Percentiles rank a stretch among this genome's conserved stretches.
phyloP scores from a whole-genome alignment of 2,888 invertebrate genomes.

The Anaspis maculata region DNA sequence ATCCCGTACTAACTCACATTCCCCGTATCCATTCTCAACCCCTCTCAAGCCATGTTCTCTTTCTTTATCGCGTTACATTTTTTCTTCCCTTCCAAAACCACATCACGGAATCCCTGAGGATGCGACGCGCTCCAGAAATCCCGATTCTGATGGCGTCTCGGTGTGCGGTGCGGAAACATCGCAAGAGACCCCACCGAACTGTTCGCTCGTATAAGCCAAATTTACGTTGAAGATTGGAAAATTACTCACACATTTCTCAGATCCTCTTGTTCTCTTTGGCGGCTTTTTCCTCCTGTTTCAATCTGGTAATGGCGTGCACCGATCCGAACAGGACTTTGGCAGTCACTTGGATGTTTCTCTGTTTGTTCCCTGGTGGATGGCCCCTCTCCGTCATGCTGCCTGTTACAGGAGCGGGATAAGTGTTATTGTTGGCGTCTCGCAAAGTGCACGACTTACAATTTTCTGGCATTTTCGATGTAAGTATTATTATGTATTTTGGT shows the following conservation, averaged over 20 bases:
- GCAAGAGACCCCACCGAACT: no score
- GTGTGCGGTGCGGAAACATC: neutral
- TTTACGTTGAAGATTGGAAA: neutral
- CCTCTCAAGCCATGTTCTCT: no score
- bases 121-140: no score
- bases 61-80: no score
- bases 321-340: conserved; percentile 68
- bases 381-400: conserved; percentile 20
- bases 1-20: no score
- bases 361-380: conserved; percentile 24
- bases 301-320: conserved; percentile 64
- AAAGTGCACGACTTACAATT: conserved; percentile 49
- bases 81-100: no score
- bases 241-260: conserved; percentile 17
- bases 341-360: conserved; percentile 50
- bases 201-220: no score
- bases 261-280: conserved; percentile 54
- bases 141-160: neutral
- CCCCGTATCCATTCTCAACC: no score
- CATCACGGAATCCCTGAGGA: no score
- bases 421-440: conserved; percentile 52
- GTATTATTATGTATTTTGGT: neutral
- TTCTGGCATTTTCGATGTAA: conserved; percentile 35
- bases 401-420: conserved; percentile 40
- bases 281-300: conserved; percentile 62